Evolutionary conservation across 2,888 invertebrate species (phyloP), one percentile per base, ranked within the genome.

Genomic region (Pollenia angustigena): DNA sequence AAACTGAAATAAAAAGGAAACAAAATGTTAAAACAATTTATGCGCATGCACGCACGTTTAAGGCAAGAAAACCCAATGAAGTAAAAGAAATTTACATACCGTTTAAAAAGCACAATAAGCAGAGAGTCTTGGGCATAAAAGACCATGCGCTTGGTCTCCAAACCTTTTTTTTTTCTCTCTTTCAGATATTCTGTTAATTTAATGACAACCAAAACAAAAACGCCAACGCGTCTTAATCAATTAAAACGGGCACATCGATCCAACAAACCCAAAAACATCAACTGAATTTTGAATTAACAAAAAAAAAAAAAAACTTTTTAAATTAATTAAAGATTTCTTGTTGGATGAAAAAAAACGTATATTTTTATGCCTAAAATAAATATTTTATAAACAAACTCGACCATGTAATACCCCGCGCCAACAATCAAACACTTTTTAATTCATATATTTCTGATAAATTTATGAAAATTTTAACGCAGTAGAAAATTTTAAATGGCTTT

Each of bases 41-140:
- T 87, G 86, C 86, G 83, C 86, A 83, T 87, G 86, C 86, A 83
- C 86, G 86, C 83, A 84, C 83, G 86, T 81, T 72, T 72, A 40
- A 18, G 48, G 54, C 18, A 58, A 58, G 23, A 60, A 66, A 81
- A 42, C 16, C 11, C 44, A 79, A 64, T 42, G 32, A 54, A 72
- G 52, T 40, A 72, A 12, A 62, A 52, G 18, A 62, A 62, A 81
- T 81, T 81, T 72, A 72, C 81, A 81, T 81, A 81, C 23, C 16
- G 44, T 56, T 71, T 42, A 12, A 60, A 50, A 6, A 62, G 48
- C 58, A 16, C n/a, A 50, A 1, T 23, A 23, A 23, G 23, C 23
- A 23, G 23, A 23, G 23, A 23, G 23, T 23, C 23, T 23, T 23
- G 0, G 9, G 52, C 44, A 23, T 23, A 23, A 60, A 48, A n/a